phyloP scores from a whole-genome alignment of 2,797 vertebrate genomes.

The Varecia variegata region DNA sequence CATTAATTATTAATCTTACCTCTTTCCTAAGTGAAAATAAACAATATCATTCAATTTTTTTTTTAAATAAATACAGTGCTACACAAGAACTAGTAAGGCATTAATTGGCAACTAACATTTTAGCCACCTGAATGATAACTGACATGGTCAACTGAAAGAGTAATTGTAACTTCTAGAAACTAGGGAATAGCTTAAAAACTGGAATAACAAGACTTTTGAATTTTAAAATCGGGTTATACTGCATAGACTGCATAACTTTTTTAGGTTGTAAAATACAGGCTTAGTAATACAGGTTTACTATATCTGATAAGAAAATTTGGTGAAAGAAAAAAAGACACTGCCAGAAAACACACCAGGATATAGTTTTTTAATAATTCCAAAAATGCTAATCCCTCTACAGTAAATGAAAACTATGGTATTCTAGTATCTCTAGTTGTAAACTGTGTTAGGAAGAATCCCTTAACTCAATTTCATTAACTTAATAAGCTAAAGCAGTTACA shows the following conservation, averaged over 20 bases:
- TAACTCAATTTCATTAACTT: background rate
- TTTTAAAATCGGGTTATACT: background rate
- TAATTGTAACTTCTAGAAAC: conserved; percentile 20
- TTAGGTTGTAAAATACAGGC: background rate
- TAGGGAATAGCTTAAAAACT: conserved; percentile 4
- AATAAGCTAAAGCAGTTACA: background rate
- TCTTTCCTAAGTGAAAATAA: conserved; percentile 27
- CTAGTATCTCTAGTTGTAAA: background rate
- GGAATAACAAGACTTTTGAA: background rate
- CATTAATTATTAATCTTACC: background rate
- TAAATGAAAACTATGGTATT: background rate
- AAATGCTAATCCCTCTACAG: background rate
- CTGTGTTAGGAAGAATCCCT: background rate
- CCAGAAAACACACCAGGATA: background rate
- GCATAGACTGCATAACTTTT: background rate
- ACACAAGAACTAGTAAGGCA: background rate
- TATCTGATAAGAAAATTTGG: background rate
- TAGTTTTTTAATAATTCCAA: background rate
- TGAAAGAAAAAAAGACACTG: background rate
- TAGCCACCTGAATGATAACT: background rate
- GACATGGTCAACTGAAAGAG: background rate
- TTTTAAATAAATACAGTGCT: background rate
- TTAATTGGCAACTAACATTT: conserved; percentile 1
- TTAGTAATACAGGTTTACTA: background rate
- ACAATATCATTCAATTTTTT: conserved; percentile 43